Percentiles rank a stretch among this genome's conserved stretches.
Evolutionary conservation across 2,797 vertebrate genomes (phyloP).

Genomic region (Phrynocephalus forsythii): DNA sequence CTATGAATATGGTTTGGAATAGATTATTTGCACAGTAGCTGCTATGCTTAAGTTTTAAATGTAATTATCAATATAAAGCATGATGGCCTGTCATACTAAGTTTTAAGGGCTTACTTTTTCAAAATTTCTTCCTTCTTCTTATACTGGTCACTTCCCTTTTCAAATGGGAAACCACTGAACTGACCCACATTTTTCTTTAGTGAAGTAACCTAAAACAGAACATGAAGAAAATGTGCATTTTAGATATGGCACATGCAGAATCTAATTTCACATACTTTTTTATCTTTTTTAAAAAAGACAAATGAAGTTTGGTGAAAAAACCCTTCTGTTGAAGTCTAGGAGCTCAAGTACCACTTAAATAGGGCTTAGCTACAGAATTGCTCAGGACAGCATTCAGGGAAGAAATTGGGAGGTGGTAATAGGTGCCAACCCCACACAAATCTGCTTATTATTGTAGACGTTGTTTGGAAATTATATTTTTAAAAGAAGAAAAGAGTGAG

Average conservation of each 20-base stretch:
- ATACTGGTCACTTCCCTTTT: constrained; percentile 87
- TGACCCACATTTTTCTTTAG: constrained; percentile 92
- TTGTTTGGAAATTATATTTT: background rate
- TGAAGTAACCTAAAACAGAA: constrained; percentile 78
- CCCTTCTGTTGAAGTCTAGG: background rate
- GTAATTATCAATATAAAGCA: constrained; percentile 13
- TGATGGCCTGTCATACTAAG: background rate
- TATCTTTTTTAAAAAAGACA: background rate
- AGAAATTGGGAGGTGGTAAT: background rate
- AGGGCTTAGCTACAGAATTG: background rate
- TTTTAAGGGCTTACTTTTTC: constrained; percentile 83
- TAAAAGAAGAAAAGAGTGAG: too few relatives aligned
- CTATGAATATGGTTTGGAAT: constrained; percentile 5
- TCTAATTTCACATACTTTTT: background rate
- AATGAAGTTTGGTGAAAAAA: background rate
- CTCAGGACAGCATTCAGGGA: background rate
- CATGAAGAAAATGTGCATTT: constrained; percentile 18
- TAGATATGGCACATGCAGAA: background rate
- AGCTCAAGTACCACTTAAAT: background rate
- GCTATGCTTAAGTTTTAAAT: background rate
- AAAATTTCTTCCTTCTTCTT: constrained; percentile 91
- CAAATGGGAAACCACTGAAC: constrained; percentile 93
- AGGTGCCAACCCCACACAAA: background rate
- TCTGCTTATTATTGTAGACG: background rate
- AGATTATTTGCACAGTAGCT: constrained; percentile 22